Conservation (phyloP, 2,797 vertebrate genomes). For the Neosilurus mollespiculum region DNA sequence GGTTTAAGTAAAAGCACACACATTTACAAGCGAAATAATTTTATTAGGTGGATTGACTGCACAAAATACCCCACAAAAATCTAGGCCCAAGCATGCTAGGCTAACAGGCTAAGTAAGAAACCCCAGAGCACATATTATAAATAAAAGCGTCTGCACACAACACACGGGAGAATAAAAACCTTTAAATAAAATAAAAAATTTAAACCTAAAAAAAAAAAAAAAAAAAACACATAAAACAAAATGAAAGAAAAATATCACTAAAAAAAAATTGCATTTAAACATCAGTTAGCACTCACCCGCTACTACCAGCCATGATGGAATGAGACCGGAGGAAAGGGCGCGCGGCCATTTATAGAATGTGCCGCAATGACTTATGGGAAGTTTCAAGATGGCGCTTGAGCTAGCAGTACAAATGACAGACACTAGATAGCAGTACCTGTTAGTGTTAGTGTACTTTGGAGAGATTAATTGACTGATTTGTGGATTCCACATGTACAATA, state of each 20-base stretch:
- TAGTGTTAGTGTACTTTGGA: neutral
- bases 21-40: no score
- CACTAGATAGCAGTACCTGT: neutral
- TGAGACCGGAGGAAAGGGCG: conserved; percentile 24
- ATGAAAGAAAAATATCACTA: rapidly evolving
- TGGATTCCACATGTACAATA: no score
- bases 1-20: neutral
- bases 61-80: neutral
- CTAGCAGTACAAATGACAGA: neutral
- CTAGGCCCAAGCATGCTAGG: no score
- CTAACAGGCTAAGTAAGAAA: neutral
- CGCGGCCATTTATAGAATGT: conserved; percentile 30
- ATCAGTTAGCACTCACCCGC: rapidly evolving
- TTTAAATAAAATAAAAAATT: neutral
- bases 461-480: no score
- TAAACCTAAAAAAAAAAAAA: no score
- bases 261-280: rapidly evolving
- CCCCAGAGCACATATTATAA: rapidly evolving
- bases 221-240: neutral
- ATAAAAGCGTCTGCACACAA: neutral
- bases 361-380: conserved; percentile 59
- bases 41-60: neutral
- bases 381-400: neutral
- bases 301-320: rapidly evolving
- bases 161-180: neutral